A percentile compares a stretch with the other conserved stretches of the same genome.
Conservation (phyloP, 2,113 vertebrate species). For the Stigmatopora argus region DNA sequence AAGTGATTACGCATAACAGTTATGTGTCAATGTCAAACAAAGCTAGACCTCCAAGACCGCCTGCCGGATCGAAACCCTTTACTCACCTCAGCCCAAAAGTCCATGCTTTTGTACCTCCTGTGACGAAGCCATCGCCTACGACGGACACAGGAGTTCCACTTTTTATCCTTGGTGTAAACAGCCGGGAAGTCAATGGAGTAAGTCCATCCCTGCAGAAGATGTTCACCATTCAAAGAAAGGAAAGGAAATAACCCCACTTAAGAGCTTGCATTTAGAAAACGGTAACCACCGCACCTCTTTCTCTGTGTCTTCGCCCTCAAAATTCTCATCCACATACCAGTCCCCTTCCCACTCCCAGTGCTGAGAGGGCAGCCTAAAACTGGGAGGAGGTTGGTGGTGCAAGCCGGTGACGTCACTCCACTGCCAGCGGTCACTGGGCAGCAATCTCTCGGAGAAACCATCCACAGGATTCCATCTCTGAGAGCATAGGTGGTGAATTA, state of each 20-base stretch:
- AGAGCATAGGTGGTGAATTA: background rate
- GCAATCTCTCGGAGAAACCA: slow-evolving; percentile 87
- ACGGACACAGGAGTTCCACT: slow-evolving; percentile 96
- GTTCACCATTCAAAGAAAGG: slow-evolving; percentile 2
- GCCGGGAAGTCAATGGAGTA: slow-evolving; percentile 95
- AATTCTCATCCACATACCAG: slow-evolving; percentile 94
- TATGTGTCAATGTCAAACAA: no score
- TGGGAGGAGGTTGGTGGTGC: slow-evolving; percentile 78
- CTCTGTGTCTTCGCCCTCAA: slow-evolving; percentile 91
- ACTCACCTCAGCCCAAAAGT: slow-evolving; percentile 86
- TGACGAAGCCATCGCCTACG: slow-evolving; percentile 91
- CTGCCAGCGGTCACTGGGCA: slow-evolving; percentile 96
- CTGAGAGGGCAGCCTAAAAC: slow-evolving; percentile 79
- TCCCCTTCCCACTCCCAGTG: slow-evolving; percentile 97
- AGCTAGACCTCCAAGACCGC: no score
- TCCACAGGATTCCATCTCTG: slow-evolving; percentile 96
- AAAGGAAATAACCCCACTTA: background rate
- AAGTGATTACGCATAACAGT: no score
- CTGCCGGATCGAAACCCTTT: no score
- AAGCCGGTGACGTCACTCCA: slow-evolving; percentile 94
- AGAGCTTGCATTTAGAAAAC: no score
- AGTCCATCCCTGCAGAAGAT: slow-evolving; percentile 82
- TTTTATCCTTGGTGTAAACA: slow-evolving; percentile 90
- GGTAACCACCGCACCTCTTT: slow-evolving; percentile 79
- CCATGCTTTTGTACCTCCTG: slow-evolving; percentile 86